Conservation (phyloP, 2,888 invertebrate species). For the Lumbricus terrestris region DNA sequence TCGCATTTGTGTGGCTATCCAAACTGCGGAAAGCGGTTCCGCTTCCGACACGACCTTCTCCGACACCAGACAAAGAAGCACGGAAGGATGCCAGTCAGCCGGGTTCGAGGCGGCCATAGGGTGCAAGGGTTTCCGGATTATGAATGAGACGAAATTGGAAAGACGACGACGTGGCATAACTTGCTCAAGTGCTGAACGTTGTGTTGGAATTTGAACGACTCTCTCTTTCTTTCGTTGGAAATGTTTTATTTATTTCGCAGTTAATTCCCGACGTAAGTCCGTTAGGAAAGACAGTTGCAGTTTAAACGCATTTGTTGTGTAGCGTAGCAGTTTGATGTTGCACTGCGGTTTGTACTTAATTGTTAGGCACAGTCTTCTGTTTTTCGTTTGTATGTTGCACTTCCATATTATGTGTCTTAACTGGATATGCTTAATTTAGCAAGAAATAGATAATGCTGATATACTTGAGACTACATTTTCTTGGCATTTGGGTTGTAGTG, state of each 20-base stretch:
- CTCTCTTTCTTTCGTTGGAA: too few species aligned
- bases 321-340: not conserved
- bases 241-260: not conserved
- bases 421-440: not conserved
- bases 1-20: constrained; percentile 49
- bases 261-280: not conserved
- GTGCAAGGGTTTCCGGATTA: not conserved
- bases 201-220: too few species aligned
- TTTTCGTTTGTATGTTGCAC: not conserved
- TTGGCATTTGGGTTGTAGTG: not conserved
- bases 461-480: not conserved
- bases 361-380: not conserved
- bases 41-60: constrained; percentile 42
- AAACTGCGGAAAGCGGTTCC: constrained; percentile 31
- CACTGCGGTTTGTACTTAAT: not conserved
- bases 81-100: constrained; percentile 14
- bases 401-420: not conserved
- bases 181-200: not conserved
- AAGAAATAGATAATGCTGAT: not conserved
- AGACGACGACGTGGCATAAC: not conserved
- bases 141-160: not conserved
- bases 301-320: not conserved
- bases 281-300: not conserved
- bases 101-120: not conserved
- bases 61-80: constrained; percentile 29